phyloP scores from a whole-genome alignment of 2,888 invertebrate species.

The Spatulosminthurus flaviceps region DNA sequence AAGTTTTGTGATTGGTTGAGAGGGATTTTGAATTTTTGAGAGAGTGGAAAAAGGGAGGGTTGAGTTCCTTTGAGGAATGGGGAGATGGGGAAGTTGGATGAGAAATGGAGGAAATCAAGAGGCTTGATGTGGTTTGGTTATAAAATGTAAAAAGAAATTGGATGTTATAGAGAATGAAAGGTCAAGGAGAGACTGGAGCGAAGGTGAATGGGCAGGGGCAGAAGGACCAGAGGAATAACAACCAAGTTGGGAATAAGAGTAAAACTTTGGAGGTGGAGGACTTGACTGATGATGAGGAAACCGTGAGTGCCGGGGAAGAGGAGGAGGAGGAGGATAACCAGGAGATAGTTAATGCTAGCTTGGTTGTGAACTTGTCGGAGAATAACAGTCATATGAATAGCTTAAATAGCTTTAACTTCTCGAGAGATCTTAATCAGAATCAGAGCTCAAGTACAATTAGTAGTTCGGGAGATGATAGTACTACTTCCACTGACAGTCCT shows the following conservation, averaged over 20 bases:
- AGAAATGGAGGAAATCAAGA: no score
- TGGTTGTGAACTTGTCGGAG: conserved; percentile 55
- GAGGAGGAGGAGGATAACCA: conserved; percentile 16
- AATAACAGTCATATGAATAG: conserved; percentile 38
- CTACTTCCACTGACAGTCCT: conserved; percentile 29
- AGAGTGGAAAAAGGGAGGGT: no score
- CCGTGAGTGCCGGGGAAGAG: background rate
- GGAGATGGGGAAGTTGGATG: no score
- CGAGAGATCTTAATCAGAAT: background rate
- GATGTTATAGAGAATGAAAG: conserved; percentile 22
- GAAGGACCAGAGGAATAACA: conserved; percentile 16
- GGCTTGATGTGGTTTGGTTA: no score
- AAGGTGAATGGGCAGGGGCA: background rate
- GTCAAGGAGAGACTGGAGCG: conserved; percentile 20
- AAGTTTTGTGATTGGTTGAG: no score
- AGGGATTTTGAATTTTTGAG: no score
- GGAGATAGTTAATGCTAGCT: conserved; percentile 54
- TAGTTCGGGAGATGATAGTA: conserved; percentile 29
- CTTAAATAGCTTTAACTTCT: conserved; percentile 36
- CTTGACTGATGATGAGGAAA: background rate
- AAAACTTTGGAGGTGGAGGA: background rate
- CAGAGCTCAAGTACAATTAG: conserved; percentile 18
- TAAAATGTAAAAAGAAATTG: no score
- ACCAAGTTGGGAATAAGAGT: background rate
- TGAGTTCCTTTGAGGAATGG: no score